These are phyloP conservation scores for Anguilla pacifica DNA, from an alignment of 2,797 vertebrate genomes.

Conservation along the genomic window DNA sequence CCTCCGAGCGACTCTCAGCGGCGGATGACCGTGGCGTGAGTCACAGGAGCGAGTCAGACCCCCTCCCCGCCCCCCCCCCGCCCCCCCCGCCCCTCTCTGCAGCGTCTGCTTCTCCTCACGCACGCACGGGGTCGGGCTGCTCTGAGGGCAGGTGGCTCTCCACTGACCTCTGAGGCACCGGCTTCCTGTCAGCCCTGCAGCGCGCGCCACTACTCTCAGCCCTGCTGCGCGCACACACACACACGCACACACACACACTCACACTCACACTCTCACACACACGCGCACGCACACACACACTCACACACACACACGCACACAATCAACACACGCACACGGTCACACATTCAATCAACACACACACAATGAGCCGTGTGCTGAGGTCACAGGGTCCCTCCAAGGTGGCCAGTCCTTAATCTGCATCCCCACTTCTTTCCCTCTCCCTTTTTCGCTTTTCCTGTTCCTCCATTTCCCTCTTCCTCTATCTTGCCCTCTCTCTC, in stretches of 20 bases:
- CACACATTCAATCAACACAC: no score
- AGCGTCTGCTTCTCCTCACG: conserved; percentile 1
- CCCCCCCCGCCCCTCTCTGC: conserved; percentile 10
- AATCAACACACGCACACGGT: no score
- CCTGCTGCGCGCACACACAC: background rate
- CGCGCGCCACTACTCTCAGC: no score
- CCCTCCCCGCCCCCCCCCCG: no score
- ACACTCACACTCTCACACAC: background rate
- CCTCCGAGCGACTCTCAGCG: conserved; percentile 58
- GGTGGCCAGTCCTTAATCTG: no score
- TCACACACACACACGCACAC: background rate
- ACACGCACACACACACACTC: background rate
- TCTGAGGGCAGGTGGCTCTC: conserved; percentile 42
- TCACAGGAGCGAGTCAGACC: conserved; percentile 24
- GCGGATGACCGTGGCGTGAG: conserved; percentile 54
- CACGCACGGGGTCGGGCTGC: background rate
- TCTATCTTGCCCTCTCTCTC: no score
- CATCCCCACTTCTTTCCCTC: background rate
- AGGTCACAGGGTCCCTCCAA: background rate
- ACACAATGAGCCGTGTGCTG: background rate
- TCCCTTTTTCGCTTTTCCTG: background rate
- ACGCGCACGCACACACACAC: no score
- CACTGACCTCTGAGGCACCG: conserved; percentile 35
- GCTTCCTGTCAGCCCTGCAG: background rate
- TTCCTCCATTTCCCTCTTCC: background rate